Base-by-base conservation (phyloP, 2,113 vertebrate species). In the Rhipidura dahli region DNA sequence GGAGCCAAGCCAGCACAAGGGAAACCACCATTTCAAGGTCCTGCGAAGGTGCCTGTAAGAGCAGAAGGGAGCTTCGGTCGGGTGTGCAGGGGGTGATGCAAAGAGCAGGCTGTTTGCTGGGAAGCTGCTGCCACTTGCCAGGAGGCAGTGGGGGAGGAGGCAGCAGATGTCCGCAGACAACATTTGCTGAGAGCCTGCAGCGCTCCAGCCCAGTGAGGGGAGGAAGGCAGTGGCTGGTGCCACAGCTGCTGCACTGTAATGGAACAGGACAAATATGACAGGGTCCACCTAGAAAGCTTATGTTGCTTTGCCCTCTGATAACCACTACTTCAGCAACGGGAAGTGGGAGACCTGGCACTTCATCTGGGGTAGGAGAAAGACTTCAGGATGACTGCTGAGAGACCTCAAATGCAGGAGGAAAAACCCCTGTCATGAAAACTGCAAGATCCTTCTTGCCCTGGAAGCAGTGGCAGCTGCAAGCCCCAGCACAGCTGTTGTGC, bases 111-210 rank as follows among this genome's bases (percentile, higher is more conserved):
- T 90, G 89, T 72, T 78, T 73, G 7, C 82, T 69, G 94, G 93
- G 94, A 96, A 97, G 96, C 91, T 57, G 89, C 87, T 94, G 96
- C 87, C 0, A 57, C 89, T 77, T 95, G 94, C 91, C 95, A 87
- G 89, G 81, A 94, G 89, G 87, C 45, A 2, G 65, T 79, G 95
- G 91, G 94, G 93, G 94, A 87, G 95, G 96, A 96, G 89, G 95
- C 89, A 90, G 91, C 96, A 96, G 95, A 97, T 95, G 94, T 96
- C 94, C 10, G 24, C 95, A 96, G 94, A 93, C 94, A 92, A 85
- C 75, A 17, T 65, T 85, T 76, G 77, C 66, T 0, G 82, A 72
- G 83, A 91, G 94, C 92, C 91, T 63, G 91, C 91, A 90, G 90
- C 28, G 1, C 93, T 90, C 53, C 73, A 93, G 90, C 71, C 82